These are phyloP conservation scores for Arion vulgaris DNA, from an alignment of 1,140 invertebrate species.

Conservation along the genomic window DNA sequence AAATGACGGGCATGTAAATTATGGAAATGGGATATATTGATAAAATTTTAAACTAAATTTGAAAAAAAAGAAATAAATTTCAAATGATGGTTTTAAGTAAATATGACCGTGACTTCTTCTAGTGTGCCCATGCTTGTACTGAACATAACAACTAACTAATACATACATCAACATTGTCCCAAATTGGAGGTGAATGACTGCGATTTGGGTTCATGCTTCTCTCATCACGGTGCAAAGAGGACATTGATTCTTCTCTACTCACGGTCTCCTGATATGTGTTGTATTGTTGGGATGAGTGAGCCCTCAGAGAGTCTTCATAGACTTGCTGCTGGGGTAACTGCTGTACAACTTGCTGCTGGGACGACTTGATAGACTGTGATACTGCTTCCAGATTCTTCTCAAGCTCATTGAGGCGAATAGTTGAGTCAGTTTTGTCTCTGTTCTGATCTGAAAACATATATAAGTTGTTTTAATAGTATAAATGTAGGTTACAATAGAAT, in stretches of 20 bases:
- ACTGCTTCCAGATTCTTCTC: constrained; percentile 61
- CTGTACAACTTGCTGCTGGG: constrained; percentile 43
- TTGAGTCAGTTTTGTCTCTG: constrained; percentile 18
- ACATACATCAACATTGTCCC: constrained; percentile 62
- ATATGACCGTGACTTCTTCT: too few relatives aligned
- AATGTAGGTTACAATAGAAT: too few relatives aligned
- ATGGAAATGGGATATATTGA: too few relatives aligned
- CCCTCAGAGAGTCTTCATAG: constrained; percentile 5
- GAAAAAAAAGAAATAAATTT: too few relatives aligned
- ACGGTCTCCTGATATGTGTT: constrained; percentile 41
- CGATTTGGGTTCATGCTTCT: constrained; percentile 40
- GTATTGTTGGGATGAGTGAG: constrained; percentile 6
- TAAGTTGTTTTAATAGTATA: too few relatives aligned
- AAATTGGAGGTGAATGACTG: constrained; percentile 60
- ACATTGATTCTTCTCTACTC: constrained; percentile 45
- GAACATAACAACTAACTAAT: constrained; percentile 2
- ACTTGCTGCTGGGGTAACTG: not conserved
- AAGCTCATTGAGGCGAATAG: constrained; percentile 58
- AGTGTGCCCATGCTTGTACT: not conserved
- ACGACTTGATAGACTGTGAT: constrained; percentile 42
- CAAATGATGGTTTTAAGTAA: too few relatives aligned
- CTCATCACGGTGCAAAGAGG: constrained; percentile 7
- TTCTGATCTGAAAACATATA: not conserved
- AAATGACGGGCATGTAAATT: too few relatives aligned
- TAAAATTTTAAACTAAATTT: too few relatives aligned